Percentiles rank a stretch among this genome's conserved stretches.
phyloP scores from a whole-genome alignment of 1,140 invertebrate species.

The Drosophila orosa region DNA sequence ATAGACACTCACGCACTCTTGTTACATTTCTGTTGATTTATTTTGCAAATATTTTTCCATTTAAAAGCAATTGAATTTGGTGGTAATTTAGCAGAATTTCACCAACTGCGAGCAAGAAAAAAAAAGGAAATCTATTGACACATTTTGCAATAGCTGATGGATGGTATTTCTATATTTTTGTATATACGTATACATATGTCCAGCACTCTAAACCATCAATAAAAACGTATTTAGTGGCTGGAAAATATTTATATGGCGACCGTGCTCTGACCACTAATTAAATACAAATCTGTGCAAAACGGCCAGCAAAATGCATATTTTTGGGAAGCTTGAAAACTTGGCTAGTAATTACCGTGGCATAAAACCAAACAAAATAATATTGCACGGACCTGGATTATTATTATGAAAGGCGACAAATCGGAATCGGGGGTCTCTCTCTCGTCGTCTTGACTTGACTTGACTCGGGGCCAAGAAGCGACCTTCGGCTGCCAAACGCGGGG shows the following conservation, averaged over 20 bases:
- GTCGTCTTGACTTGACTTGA: constrained; percentile 13
- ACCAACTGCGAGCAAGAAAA: not conserved
- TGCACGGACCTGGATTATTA: not conserved
- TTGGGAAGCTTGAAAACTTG: not conserved
- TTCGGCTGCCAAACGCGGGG: constrained; percentile 19
- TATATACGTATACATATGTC: not conserved
- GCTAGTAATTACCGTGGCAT: constrained; percentile 4
- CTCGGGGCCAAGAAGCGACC: constrained; percentile 40
- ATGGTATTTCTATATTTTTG: not conserved
- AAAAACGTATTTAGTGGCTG: constrained; percentile 1
- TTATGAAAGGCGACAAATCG: constrained; percentile 21
- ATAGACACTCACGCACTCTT: not conserved
- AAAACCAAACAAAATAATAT: constrained; percentile 13
- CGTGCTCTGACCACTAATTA: constrained; percentile 8
- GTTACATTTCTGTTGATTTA: not conserved
- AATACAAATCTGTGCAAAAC: constrained; percentile 16
- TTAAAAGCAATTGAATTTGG: constrained; percentile 2
- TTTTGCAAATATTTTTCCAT: not conserved
- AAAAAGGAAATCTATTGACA: constrained; percentile 1
- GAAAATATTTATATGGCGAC: constrained; percentile 10
- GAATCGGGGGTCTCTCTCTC: not conserved
- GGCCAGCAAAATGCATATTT: constrained; percentile 9
- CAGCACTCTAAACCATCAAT: constrained; percentile 4
- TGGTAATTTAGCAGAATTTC: constrained; percentile 2
- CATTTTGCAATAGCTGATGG: not conserved